Evolutionary conservation across 2,888 invertebrate species (phyloP), one percentile per base, ranked within the genome.

Genomic region (Kuschelorhynchus macadamiae): DNA sequence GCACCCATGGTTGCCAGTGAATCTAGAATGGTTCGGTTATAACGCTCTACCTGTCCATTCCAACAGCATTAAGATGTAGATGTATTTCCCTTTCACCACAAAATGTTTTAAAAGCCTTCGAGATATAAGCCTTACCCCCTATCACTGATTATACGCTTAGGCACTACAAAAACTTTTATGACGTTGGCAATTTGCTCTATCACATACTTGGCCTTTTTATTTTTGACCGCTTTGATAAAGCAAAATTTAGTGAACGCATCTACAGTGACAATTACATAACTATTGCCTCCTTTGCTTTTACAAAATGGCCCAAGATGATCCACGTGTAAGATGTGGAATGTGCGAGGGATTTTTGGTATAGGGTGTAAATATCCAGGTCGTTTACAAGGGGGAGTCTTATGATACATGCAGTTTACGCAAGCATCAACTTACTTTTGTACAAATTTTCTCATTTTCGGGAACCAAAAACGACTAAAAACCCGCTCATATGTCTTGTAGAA

Each of bases 271-370:
- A 83, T 46, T 16, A 81, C 53, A 42, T 81, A 73, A 9, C 71
- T 74, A 65, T 82, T 81, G 9, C 77, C 76, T 0, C 55, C 73
- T 21, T 70, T 75, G 33, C 77, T 79, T 21, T 72, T 75, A 5
- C 79, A 75, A 67, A 84, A 84, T 9, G 81, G 82, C 0, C 81
- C 81, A 5, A 83, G 60, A 63, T 84, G 83, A 68, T 84, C 83
- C 0, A 83, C 53, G 66, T 83, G 65, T 14, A 70, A 12, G 5
- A 50, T 65, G 33, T 67, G 69, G 30, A 53, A 57, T 16, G 70
- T 56, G 21, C 32, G 18, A n/a, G 66, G 46, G 33, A 41, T 50
- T 33, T 71, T 71, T 8, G 61, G 68, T 39, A 71, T 71, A 11
- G 69, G 57, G 53, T 70, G 71, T 47, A 70, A 36, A 41, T 44